Conservation (phyloP, 2,888 invertebrate species). For the Pterobdella sp. region DNA sequence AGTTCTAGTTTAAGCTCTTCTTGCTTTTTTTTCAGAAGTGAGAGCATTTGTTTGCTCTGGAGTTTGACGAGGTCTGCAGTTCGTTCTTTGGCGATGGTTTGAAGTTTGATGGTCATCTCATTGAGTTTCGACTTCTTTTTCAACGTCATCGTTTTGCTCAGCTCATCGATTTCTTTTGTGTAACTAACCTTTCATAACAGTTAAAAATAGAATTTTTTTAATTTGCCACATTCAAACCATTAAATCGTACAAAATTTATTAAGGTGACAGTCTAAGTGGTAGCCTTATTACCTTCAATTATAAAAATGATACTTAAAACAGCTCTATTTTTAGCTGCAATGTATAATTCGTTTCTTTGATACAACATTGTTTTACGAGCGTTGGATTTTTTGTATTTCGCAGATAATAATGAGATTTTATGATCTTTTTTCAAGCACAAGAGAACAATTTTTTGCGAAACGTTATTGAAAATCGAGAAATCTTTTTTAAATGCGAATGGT, state of each 20-base stretch:
- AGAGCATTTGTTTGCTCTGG: slow-evolving; percentile 95
- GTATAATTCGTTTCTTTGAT: neutral
- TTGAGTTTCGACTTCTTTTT: slow-evolving; percentile 79
- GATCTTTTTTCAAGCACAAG: neutral
- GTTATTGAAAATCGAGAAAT: too few species aligned
- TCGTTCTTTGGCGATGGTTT: slow-evolving; percentile 59
- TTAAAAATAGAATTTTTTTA: neutral
- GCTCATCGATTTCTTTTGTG: slow-evolving; percentile 81
- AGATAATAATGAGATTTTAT: neutral
- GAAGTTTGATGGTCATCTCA: slow-evolving; percentile 36
- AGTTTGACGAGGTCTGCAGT: slow-evolving; percentile 92
- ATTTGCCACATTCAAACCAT: too few species aligned
- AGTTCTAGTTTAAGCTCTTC: slow-evolving; percentile 59
- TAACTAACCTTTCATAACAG: slow-evolving; percentile 58
- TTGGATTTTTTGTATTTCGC: neutral
- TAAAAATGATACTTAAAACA: too few species aligned
- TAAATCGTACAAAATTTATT: too few species aligned
- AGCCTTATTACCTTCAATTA: too few species aligned
- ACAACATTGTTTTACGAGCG: neutral
- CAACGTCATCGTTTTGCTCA: slow-evolving; percentile 85
- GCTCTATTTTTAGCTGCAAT: neutral
- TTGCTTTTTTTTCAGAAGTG: slow-evolving; percentile 83
- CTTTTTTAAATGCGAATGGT: neutral
- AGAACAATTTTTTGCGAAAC: too few species aligned
- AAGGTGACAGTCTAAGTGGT: too few species aligned